A percentile compares a stretch with the other conserved stretches of the same genome.
These are phyloP conservation scores for Ibycter americanus DNA, from an alignment of 2,797 vertebrate genomes.

Conservation along the genomic window DNA sequence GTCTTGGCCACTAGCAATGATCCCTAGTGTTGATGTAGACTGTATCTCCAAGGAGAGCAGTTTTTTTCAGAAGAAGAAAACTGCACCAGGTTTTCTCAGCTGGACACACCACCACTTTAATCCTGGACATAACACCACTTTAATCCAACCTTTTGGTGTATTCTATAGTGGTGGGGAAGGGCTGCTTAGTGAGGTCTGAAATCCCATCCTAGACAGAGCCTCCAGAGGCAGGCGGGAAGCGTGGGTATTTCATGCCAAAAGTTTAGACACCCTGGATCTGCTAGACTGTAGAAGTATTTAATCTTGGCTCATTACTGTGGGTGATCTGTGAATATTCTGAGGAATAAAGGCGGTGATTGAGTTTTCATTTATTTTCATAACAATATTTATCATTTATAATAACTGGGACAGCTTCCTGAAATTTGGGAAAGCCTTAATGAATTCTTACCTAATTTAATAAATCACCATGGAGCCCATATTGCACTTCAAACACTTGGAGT, in stretches of 20 bases:
- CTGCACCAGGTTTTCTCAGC: neutral
- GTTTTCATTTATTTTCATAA: slow-evolving; percentile 26
- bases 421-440: slow-evolving; percentile 1
- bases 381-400: slow-evolving; percentile 10
- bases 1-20: neutral
- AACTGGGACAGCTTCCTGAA: slow-evolving; percentile 3
- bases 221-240: neutral
- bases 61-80: neutral
- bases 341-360: neutral
- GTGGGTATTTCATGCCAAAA: neutral
- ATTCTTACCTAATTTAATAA: slow-evolving; percentile 34
- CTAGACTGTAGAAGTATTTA: neutral
- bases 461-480: neutral
- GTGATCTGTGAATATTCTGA: neutral
- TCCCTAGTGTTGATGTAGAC: neutral
- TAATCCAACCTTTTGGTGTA: neutral
- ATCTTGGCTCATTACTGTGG: neutral
- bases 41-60: neutral
- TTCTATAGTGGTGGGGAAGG: accelerated
- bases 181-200: neutral
- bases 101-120: neutral
- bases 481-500: neutral
- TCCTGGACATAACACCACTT: neutral
- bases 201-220: neutral
- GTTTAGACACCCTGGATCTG: neutral